phyloP scores from a whole-genome alignment of 35 echinoderm and acorn worm genomes.

The Nesometra sesokonis region DNA sequence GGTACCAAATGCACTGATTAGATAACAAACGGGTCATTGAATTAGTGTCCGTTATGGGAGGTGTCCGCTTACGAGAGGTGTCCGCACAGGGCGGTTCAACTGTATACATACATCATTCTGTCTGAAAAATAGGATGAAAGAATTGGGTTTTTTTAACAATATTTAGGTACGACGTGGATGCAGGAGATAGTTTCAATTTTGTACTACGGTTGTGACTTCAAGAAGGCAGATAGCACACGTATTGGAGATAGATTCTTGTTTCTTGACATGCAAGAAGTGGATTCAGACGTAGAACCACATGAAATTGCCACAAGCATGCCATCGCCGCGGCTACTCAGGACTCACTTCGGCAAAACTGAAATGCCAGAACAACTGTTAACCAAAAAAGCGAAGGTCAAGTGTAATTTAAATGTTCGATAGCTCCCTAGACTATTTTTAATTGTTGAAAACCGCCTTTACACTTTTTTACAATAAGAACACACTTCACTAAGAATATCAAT shows the following conservation, averaged over 20 bases:
- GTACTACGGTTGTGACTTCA: background rate
- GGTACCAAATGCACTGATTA: no score
- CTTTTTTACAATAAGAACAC: no score
- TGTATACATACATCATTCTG: no score
- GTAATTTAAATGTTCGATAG: no score
- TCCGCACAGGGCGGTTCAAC: no score
- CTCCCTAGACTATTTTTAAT: no score
- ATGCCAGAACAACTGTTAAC: constrained; percentile 14
- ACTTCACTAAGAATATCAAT: no score
- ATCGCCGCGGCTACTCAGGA: constrained; percentile 23
- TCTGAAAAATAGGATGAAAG: no score
- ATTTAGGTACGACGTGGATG: constrained; percentile 30
- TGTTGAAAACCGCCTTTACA: no score
- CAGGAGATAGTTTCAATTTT: constrained; percentile 22
- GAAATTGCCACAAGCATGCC: background rate
- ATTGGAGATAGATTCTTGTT: constrained; percentile 10
- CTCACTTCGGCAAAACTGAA: constrained; percentile 6
- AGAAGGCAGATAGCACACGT: constrained; percentile 1
- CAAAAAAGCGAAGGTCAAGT: constrained; percentile 17
- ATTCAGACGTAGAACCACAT: background rate
- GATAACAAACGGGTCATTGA: no score
- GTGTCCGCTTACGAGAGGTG: no score
- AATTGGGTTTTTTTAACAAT: background rate
- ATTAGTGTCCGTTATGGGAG: no score
- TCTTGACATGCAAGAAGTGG: constrained; percentile 14